Base-by-base conservation (phyloP, 2,888 invertebrate genomes). In the Lycia hirtaria region DNA sequence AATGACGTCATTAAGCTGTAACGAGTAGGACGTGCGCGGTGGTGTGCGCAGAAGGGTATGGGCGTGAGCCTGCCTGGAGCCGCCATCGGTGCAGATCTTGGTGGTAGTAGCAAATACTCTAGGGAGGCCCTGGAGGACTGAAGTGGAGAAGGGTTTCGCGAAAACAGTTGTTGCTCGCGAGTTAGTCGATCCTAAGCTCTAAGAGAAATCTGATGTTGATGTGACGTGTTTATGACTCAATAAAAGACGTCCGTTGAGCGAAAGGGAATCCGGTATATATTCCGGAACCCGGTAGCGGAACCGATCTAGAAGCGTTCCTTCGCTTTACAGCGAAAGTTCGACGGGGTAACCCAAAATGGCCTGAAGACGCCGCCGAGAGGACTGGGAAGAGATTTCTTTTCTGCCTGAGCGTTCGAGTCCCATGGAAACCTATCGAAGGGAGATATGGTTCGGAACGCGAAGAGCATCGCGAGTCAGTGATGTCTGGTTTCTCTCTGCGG, bases 21-120 rank as follows among this genome's bases (percentile, higher is more conserved):
- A 93, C 89, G 93, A 94, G 94, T 94, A 94, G 93, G 94, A 78
- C 74, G 77, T 66, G 75, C 75, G 76, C 73, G 75, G 73, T 72
- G 79, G 78, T 67, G 93, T 78, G 94, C 94, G 89, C 89, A 81
- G 93, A 94, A 94, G 93, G 92, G 86, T 92, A 84, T 87, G 92
- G 89, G 92, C 78, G 78, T 75, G 74, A 87, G 86, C 85, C 85
- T 73, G 85, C 85, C 71, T 88, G 88, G 89, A 90, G 89, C 88
- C 85, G 80, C 88, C 89, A 87, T 85, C 85, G 86, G 91, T 85
- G 87, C 91, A 90, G 88, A 94, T 94, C 93, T 94, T 94, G 94
- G 93, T 94, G 93, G 93, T 94, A 93, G 94, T 94, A 94, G 94
- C 94, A 94, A 94, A 94, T 93, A 94, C 93, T 93, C 93, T 87